Evolutionary conservation across 2,888 invertebrate species (phyloP).

Genomic region (Cloeon dipterum): DNA sequence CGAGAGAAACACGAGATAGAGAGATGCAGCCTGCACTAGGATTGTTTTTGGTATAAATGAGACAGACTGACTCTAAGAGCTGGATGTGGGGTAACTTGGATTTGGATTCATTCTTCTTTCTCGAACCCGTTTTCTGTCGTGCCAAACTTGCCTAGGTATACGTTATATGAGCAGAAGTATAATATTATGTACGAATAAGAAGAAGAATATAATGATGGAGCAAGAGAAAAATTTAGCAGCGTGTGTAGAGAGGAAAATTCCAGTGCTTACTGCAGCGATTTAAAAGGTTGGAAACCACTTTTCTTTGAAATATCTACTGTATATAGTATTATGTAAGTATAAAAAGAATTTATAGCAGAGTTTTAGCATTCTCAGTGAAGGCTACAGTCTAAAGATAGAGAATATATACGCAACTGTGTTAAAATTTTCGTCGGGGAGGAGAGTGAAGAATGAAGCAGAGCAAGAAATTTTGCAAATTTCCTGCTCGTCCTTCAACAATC

Average conservation of each 20-base stretch:
- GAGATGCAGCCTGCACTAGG: slow-evolving; percentile 13
- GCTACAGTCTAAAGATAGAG: slow-evolving; percentile 1
- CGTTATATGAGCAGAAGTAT: slow-evolving; percentile 3
- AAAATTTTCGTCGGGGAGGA: background rate
- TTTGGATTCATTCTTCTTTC: slow-evolving; percentile 1
- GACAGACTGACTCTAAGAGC: background rate
- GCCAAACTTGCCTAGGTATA: no score
- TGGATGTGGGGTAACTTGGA: background rate
- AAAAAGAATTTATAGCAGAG: background rate
- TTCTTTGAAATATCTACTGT: background rate
- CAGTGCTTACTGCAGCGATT: no score
- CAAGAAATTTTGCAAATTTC: no score
- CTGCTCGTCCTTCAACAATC: no score
- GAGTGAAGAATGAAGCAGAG: slow-evolving; percentile 1
- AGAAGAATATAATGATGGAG: no score
- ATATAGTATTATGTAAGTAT: background rate
- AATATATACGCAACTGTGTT: background rate
- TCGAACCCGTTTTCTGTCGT: background rate
- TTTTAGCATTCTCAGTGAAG: background rate
- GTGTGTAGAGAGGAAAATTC: no score
- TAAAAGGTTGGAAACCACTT: no score
- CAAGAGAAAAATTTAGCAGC: no score
- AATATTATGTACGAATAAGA: background rate
- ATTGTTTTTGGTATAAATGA: no score
- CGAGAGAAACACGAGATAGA: slow-evolving; percentile 73